These are phyloP conservation scores for Gila robusta DNA, from an alignment of 2,797 vertebrate genomes.

Conservation along the genomic window DNA sequence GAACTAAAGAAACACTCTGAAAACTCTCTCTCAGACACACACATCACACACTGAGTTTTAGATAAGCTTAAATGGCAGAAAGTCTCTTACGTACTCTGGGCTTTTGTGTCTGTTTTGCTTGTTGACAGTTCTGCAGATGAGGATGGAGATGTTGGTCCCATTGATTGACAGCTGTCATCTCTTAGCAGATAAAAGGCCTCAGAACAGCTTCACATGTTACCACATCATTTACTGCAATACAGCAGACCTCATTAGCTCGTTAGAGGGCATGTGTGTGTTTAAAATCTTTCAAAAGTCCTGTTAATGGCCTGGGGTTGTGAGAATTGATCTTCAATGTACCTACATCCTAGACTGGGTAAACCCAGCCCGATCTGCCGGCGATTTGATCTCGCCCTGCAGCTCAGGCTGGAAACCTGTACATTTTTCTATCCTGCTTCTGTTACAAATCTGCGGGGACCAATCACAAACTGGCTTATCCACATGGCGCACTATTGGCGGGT, in stretches of 20 bases:
- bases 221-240: neutral
- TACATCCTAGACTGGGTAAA: too few relatives aligned
- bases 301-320: neutral
- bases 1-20: conserved; percentile 22
- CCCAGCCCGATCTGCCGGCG: too few relatives aligned
- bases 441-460: too few relatives aligned
- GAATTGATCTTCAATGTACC: neutral
- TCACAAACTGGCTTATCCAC: too few relatives aligned
- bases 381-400: too few relatives aligned
- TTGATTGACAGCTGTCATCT: conserved; percentile 47
- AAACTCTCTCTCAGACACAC: conserved; percentile 18
- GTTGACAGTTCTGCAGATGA: conserved; percentile 52
- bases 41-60: conserved; percentile 25
- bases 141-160: neutral
- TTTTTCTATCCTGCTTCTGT: too few relatives aligned
- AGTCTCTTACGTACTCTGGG: conserved; percentile 13
- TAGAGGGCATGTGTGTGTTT: neutral
- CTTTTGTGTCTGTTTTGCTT: conserved; percentile 44
- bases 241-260: conserved; percentile 14
- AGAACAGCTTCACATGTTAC: neutral
- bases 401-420: too few relatives aligned
- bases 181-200: conserved; percentile 21
- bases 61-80: conserved; percentile 47
- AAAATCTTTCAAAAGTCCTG: neutral
- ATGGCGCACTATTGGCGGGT: too few relatives aligned